Conservation (phyloP, 2,797 vertebrate species). For the Bovichtus variegatus region DNA sequence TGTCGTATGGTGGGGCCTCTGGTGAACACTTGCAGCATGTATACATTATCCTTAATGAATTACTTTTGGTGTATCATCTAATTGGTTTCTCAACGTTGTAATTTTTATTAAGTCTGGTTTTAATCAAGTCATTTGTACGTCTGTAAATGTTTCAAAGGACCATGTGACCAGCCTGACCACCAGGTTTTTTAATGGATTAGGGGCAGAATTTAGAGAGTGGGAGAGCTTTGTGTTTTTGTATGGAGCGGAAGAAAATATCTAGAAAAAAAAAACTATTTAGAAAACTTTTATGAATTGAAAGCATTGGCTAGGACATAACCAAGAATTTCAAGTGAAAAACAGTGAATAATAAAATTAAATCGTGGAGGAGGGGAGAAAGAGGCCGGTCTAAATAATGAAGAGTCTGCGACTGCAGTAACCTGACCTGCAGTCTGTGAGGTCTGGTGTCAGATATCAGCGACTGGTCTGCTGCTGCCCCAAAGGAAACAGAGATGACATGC, state of each 20-base stretch:
- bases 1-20: too few species aligned
- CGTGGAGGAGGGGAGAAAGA: conserved; percentile 20
- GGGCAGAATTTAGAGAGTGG: not conserved
- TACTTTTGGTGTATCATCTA: too few species aligned
- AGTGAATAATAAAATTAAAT: conserved; percentile 27
- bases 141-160: not conserved
- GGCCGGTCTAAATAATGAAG: conserved; percentile 78
- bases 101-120: too few species aligned
- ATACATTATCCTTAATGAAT: too few species aligned
- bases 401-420: conserved; percentile 58
- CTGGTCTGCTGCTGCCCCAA: conserved; percentile 17
- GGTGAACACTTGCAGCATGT: too few species aligned
- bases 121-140: not conserved
- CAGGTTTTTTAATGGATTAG: not conserved
- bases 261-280: too few species aligned
- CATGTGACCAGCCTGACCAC: not conserved
- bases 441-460: conserved; percentile 61
- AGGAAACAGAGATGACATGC: conserved; percentile 21
- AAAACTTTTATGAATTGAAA: not conserved
- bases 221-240: not conserved
- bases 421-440: conserved; percentile 59
- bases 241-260: not conserved
- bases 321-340: not conserved
- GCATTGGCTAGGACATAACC: not conserved
- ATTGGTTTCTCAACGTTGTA: too few species aligned